A percentile compares a stretch with the other conserved stretches of the same genome.
Evolutionary conservation across 2,888 invertebrate species (phyloP).

Genomic region (Eupithecia vulgata): DNA sequence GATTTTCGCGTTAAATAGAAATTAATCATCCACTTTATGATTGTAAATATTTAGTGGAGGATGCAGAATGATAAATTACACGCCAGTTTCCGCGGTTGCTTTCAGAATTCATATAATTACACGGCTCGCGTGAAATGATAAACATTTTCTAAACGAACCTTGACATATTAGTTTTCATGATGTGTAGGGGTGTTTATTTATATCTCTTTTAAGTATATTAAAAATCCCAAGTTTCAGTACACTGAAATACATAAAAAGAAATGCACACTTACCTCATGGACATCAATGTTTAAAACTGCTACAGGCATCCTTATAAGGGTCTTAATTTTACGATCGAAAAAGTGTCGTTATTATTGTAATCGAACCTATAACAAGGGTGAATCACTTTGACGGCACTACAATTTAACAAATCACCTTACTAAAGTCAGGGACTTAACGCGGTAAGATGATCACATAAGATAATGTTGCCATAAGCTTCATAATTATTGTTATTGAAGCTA

Average conservation of each 20-base stretch:
- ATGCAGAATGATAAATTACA: constrained; percentile 46
- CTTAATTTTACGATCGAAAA: not conserved
- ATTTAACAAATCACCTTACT: constrained; percentile 12
- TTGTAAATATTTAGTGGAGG: constrained; percentile 32
- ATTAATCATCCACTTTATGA: constrained; percentile 27
- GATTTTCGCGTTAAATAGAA: constrained; percentile 15
- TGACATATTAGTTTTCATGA: constrained; percentile 70
- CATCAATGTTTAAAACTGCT: not conserved
- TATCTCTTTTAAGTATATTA: constrained; percentile 42
- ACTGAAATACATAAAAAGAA: constrained; percentile 36
- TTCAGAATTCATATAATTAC: constrained; percentile 61
- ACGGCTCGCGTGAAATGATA: constrained; percentile 59
- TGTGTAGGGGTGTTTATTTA: constrained; percentile 69
- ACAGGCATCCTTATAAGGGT: not conserved
- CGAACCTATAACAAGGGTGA: constrained; percentile 10
- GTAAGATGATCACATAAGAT: constrained; percentile 19
- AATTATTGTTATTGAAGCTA: constrained; percentile 29
- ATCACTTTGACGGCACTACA: constrained; percentile 3
- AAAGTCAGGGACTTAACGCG: constrained; percentile 1
- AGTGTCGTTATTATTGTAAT: constrained; percentile 7
- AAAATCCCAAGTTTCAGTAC: constrained; percentile 38
- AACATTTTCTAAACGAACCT: constrained; percentile 67
- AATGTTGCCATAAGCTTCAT: constrained; percentile 21
- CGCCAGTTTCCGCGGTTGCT: constrained; percentile 53
- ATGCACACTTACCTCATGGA: not conserved